Conservation (phyloP, 2,797 vertebrate species). For the Sphaeramia orbicularis region DNA sequence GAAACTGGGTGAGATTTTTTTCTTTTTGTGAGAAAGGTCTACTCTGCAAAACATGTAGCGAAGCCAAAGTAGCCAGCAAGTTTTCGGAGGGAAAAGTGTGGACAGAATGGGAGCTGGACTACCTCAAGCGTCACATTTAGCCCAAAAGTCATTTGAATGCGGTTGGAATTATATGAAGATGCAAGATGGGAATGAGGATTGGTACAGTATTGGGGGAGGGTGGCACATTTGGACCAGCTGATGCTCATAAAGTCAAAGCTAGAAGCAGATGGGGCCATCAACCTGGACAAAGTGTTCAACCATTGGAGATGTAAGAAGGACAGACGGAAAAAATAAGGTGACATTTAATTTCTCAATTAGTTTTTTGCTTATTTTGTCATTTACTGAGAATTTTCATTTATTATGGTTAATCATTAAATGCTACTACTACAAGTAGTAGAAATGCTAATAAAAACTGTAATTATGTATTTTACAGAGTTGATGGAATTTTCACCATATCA, state of each 20-base stretch:
- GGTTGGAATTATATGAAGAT: no score
- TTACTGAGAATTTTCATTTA: no score
- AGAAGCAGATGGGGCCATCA: constrained; percentile 9
- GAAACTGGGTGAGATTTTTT: constrained; percentile 9
- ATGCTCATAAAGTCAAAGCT: no score
- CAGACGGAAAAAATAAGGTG: constrained; percentile 35
- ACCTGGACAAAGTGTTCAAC: constrained; percentile 31
- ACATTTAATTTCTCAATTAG: no score
- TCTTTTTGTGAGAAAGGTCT: constrained; percentile 34
- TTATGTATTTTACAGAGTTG: constrained; percentile 2
- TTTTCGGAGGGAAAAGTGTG: constrained; percentile 13
- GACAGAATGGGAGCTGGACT: constrained; percentile 27
- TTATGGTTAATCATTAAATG: constrained; percentile 31
- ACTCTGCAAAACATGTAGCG: constrained; percentile 31
- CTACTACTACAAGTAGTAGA: constrained; percentile 18
- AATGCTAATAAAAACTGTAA: no score
- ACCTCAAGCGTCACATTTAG: constrained; percentile 41
- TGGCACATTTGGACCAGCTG: no score
- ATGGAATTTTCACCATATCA: constrained; percentile 10
- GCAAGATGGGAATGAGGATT: no score
- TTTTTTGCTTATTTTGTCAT: no score
- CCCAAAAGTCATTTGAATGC: no score
- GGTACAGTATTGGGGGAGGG: no score
- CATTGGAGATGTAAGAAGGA: no score
- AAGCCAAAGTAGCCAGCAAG: constrained; percentile 38